Base-by-base conservation (phyloP, 2,797 vertebrate genomes). In the Microtus californicus region DNA sequence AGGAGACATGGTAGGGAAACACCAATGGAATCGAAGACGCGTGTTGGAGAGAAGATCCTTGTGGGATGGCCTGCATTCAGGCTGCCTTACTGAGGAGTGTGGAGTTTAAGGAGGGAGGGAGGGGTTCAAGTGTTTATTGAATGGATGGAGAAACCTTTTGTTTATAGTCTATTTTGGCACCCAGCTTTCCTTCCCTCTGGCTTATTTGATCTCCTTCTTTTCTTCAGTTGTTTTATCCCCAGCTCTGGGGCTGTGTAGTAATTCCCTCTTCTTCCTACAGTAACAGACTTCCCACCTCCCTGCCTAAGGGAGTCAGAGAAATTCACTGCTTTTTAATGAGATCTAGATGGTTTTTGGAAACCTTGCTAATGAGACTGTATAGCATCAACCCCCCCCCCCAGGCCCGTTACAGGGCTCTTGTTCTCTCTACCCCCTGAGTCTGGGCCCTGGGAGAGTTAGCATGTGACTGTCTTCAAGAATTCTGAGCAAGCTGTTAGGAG, bases 91-190 rank as follows among this genome's bases (percentile, higher is more conserved):
- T 31, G 29, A 90, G 48, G 61, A 90, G 40, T 92, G 77, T 90
- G 78, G 37, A 82, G 89, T 86, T 93, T 69, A 83, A 85, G 78
- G 88, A 87, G 17, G 61, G 43, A 76, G 63, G 74, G 43, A 76
- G 63, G 74, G 74, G 19, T 73, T 94, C 9, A 59, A 87, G 54
- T 69, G 80, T 80, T 95, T 73, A 85, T 86, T 90, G n/a, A 93
- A 85, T 86, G 34, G 61, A 67, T 31, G 4, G 54, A 83, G 54
- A 10, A n/a, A 73, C 73, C 51, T 92, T 23, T 74, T 91, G 65
- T 69, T 95, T 80, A 69, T 85, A 9, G 17, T 82, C 23, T 40
- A 76, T 67, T 76, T 93, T 79, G 51, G 19, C 93, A 13, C 54
- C 54, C 63, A 73, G 48, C 14, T 48, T 83, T 80, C 21, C 88